Conservation (phyloP, 2,113 vertebrate species). For the Phaetusa simplex region DNA sequence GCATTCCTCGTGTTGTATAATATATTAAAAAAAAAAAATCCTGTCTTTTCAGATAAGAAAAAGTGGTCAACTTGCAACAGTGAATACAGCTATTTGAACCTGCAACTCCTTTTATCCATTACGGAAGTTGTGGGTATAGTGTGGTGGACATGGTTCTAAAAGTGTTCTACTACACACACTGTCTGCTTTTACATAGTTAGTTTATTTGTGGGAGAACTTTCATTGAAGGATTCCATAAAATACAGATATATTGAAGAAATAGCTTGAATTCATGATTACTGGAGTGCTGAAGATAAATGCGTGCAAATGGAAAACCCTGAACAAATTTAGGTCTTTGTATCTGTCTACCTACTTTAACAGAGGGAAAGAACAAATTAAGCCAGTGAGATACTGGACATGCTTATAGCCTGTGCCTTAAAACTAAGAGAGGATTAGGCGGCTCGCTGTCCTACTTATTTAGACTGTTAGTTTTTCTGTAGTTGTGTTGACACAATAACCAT, state of each 20-base stretch:
- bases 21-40: not conserved
- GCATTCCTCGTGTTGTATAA: not conserved
- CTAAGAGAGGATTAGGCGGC: not conserved
- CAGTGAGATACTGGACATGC: not conserved
- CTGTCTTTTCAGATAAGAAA: not conserved
- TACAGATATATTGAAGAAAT: conserved; percentile 14
- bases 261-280: not conserved
- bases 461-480: not conserved
- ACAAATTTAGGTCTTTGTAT: not conserved
- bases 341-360: not conserved
- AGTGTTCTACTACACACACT: conserved; percentile 2
- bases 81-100: not conserved
- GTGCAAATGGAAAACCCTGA: not conserved
- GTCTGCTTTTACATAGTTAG: conserved; percentile 3
- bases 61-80: not conserved
- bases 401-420: not conserved
- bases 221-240: conserved; percentile 30
- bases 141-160: not conserved
- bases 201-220: conserved; percentile 57
- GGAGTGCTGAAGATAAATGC: not conserved
- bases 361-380: not conserved
- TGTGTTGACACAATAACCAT: not conserved
- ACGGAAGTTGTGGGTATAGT: not conserved
- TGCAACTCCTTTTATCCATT: not conserved
- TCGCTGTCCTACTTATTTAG: not conserved